These are phyloP conservation scores for Dissostichus mawsoni DNA, from an alignment of 2,113 vertebrate genomes.

Conservation along the genomic window DNA sequence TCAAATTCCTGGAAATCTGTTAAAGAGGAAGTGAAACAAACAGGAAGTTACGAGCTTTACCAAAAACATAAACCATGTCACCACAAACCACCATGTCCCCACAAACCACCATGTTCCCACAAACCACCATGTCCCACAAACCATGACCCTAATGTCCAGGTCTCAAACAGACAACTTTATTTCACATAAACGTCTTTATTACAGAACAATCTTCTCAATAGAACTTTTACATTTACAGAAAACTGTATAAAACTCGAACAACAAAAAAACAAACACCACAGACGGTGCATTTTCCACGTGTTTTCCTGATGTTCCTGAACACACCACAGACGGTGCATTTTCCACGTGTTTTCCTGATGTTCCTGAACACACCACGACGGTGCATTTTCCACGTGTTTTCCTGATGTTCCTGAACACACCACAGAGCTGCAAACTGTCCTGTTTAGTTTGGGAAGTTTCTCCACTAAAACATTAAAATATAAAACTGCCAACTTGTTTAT, in stretches of 20 bases:
- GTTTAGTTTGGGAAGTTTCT: too few species aligned
- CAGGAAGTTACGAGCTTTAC: neutral
- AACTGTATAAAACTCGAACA: neutral
- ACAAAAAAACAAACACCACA: neutral
- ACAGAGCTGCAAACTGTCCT: too few species aligned
- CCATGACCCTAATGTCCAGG: neutral
- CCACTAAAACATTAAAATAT: too few species aligned
- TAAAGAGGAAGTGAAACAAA: constrained; percentile 2
- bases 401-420: too few species aligned
- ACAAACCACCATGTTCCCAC: neutral
- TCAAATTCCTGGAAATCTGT: constrained; percentile 5
- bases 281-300: neutral
- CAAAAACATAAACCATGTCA: neutral
- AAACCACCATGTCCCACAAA: neutral
- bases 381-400: too few species aligned
- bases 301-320: constrained; percentile 6
- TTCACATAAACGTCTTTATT: constrained; percentile 34
- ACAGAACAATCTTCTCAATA: neutral
- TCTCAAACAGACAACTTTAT: neutral
- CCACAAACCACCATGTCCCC: neutral
- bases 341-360: too few species aligned
- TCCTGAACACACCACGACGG: too few species aligned
- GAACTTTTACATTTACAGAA: neutral
- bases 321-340: too few species aligned
- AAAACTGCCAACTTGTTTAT: too few species aligned